Conservation (phyloP, 2,797 vertebrate genomes). For the Phoebastria nigripes region DNA sequence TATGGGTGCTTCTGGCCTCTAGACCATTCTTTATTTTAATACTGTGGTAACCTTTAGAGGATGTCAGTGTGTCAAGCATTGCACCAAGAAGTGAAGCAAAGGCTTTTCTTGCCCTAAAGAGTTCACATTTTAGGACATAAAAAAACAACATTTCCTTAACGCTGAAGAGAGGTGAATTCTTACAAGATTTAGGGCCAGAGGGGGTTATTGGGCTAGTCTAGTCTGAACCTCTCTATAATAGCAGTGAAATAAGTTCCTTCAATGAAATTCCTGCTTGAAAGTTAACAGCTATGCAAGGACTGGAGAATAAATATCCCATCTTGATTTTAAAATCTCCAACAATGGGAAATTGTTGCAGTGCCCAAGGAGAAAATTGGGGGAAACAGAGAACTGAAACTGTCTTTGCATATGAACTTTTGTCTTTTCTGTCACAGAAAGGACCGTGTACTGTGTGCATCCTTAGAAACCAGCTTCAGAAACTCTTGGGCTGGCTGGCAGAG, state of each 20-base stretch:
- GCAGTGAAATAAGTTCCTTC: neutral
- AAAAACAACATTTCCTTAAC: neutral
- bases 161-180: neutral
- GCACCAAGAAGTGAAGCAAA: neutral
- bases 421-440: neutral
- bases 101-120: neutral
- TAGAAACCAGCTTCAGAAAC: neutral
- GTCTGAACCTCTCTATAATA: neutral
- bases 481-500: neutral
- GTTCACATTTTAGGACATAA: neutral
- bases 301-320: neutral
- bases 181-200: neutral
- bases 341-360: neutral
- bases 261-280: slow-evolving; percentile 11
- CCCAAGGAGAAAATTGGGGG: neutral
- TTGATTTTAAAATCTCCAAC: slow-evolving; percentile 1
- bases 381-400: neutral
- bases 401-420: neutral
- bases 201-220: neutral
- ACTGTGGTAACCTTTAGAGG: neutral
- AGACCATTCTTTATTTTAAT: slow-evolving; percentile 38
- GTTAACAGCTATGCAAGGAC: neutral
- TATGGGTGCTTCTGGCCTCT: neutral
- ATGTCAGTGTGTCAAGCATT: neutral
- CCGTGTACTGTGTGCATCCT: neutral